phyloP scores from a whole-genome alignment of 2,888 invertebrate genomes.

The Heteromurus nitidus region DNA sequence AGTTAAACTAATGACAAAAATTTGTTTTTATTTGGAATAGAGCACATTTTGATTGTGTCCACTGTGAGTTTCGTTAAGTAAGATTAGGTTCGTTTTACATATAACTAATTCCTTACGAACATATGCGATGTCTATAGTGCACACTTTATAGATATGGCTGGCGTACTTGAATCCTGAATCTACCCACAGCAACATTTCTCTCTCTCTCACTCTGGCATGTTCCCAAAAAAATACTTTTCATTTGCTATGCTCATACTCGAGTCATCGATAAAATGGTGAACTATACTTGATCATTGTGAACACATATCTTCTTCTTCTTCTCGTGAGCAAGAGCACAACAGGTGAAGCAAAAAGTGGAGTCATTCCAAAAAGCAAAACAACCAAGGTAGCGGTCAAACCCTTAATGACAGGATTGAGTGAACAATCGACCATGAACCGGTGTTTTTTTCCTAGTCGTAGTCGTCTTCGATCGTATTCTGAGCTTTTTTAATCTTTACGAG shows the following conservation, averaged over 20 bases:
- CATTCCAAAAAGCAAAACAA: constrained; percentile 3
- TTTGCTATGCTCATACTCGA: constrained; percentile 4
- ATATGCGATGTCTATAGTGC: no score
- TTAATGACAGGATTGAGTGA: constrained; percentile 55
- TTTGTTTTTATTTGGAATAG: no score
- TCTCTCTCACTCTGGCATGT: constrained; percentile 23
- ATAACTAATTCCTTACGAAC: no score
- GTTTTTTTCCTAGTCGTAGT: constrained; percentile 36
- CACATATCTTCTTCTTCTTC: no score
- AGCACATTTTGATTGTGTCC: constrained; percentile 13
- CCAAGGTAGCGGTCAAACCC: constrained; percentile 53
- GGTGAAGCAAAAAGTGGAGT: constrained; percentile 3
- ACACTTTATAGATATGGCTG: no score
- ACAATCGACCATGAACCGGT: constrained; percentile 59
- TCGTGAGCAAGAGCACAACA: constrained; percentile 24
- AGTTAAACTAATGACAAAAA: no score
- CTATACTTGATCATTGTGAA: constrained; percentile 22
- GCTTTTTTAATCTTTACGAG: constrained; percentile 27
- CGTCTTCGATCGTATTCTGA: no score
- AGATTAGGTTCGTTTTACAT: constrained; percentile 16
- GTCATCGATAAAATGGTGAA: not conserved
- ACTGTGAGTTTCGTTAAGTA: constrained; percentile 16
- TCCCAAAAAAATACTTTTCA: constrained; percentile 33
- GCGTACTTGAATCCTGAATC: no score
- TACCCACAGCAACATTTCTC: not conserved